Evolutionary conservation across 2,888 invertebrate species (phyloP).

Genomic region (Linnaemya tessellans): DNA sequence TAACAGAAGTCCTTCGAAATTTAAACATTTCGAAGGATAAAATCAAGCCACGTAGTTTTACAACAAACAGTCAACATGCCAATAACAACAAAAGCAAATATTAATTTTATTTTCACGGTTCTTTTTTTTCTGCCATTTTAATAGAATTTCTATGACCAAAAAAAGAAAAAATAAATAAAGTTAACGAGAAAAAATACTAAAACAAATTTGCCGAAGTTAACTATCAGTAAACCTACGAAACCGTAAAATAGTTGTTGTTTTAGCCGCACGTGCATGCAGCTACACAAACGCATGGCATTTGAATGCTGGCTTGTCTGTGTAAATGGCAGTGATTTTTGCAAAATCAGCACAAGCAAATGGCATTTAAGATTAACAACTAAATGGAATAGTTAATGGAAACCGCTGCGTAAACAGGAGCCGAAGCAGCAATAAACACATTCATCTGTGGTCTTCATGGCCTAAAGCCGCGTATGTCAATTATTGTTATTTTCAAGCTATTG

Average conservation of each 20-base stretch:
- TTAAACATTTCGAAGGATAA: conserved; percentile 25
- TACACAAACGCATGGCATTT: not conserved
- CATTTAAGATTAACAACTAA: conserved; percentile 67
- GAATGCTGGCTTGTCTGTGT: not conserved
- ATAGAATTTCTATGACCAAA: conserved; percentile 22
- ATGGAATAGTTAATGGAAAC: conserved; percentile 62
- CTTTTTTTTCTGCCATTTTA: conserved; percentile 10
- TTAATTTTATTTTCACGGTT: conserved; percentile 29
- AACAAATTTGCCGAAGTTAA: conserved; percentile 44
- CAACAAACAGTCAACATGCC: conserved; percentile 20
- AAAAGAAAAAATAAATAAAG: not conserved
- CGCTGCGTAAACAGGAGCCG: conserved; percentile 32
- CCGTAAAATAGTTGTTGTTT: conserved; percentile 33
- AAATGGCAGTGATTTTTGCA: conserved; percentile 41
- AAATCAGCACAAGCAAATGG: conserved; percentile 65
- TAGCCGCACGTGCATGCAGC: not conserved
- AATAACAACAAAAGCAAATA: conserved; percentile 15
- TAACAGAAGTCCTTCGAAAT: conserved; percentile 45
- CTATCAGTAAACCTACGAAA: conserved; percentile 37
- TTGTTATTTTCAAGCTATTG: no score
- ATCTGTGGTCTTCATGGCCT: not conserved
- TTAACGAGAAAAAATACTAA: conserved; percentile 4
- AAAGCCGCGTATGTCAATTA: not conserved
- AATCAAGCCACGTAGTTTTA: conserved; percentile 31
- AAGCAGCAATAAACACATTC: not conserved